phyloP scores from a whole-genome alignment of 35 echinoderm and acorn worm species.

The Hemicentrotus pulcherrimus region DNA sequence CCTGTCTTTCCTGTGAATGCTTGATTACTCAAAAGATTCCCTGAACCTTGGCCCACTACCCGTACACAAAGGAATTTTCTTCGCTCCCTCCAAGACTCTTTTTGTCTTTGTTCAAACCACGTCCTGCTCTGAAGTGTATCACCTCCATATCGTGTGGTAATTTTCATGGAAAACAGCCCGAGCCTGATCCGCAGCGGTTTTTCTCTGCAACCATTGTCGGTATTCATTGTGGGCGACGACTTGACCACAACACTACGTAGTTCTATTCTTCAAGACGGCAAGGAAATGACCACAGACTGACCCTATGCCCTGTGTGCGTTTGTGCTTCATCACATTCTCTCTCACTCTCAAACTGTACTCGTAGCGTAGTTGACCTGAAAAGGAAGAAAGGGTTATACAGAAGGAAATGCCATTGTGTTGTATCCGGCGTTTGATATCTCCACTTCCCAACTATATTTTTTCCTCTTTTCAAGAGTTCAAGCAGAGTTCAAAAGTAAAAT shows the following conservation, averaged over 20 bases:
- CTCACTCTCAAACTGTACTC: not conserved
- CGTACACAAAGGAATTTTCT: not conserved
- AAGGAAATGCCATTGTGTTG: not conserved
- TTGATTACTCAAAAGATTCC: not conserved
- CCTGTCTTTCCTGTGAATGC: not conserved
- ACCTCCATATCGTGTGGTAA: not conserved
- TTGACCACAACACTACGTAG: not conserved
- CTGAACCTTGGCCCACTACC: not conserved
- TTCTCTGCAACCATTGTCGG: not conserved
- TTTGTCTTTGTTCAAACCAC: not conserved
- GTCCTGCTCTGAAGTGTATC: not conserved
- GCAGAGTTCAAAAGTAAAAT: not conserved
- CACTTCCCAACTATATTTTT: not conserved
- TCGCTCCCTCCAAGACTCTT: not conserved
- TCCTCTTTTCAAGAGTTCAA: not conserved
- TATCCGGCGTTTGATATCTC: not conserved
- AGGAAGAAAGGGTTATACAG: not conserved
- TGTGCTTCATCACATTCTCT: not conserved
- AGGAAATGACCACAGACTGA: constrained; percentile 1
- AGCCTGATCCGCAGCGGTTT: not conserved
- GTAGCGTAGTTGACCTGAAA: not conserved
- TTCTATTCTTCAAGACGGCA: not conserved
- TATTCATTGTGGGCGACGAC: not conserved
- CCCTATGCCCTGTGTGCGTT: not conserved
- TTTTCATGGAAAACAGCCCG: not conserved